phyloP scores from a whole-genome alignment of 2,888 invertebrate genomes.

The Aporophyla lueneburgensis region DNA sequence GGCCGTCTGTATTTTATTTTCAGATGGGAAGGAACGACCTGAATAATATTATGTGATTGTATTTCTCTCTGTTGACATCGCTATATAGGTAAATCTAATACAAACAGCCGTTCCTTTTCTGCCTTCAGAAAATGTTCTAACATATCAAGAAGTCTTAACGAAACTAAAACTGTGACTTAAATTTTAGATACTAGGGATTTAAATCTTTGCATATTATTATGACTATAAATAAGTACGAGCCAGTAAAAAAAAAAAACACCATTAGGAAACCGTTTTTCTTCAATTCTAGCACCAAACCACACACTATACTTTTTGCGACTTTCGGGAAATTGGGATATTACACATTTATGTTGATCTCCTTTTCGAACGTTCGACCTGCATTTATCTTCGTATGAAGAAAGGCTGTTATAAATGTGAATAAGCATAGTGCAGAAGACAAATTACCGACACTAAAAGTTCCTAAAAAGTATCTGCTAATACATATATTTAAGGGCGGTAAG shows the following conservation, averaged over 20 bases:
- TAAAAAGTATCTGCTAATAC: too few relatives aligned
- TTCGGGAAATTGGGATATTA: not conserved
- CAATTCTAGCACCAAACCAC: not conserved
- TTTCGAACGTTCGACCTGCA: not conserved
- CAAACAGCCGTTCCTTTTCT: not conserved
- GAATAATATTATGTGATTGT: not conserved
- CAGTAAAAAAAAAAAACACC: too few relatives aligned
- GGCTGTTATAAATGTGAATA: not conserved
- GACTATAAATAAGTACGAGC: not conserved
- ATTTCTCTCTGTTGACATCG: not conserved
- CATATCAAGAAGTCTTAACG: not conserved
- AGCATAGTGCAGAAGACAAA: too few relatives aligned
- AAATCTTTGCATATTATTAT: not conserved
- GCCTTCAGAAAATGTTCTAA: not conserved
- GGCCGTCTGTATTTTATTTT: not conserved
- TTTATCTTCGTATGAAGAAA: not conserved
- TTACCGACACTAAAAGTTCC: too few relatives aligned
- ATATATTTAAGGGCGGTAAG: too few relatives aligned
- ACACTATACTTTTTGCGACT: not conserved
- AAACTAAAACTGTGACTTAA: not conserved
- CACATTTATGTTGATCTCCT: not conserved
- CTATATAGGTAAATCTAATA: not conserved
- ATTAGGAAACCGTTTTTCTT: not conserved
- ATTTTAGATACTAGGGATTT: not conserved
- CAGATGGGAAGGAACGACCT: not conserved